Evolutionary conservation across 2,113 vertebrate genomes (phyloP), one percentile per base, ranked within the genome.

Genomic region (Thinocorus orbignyianus): DNA sequence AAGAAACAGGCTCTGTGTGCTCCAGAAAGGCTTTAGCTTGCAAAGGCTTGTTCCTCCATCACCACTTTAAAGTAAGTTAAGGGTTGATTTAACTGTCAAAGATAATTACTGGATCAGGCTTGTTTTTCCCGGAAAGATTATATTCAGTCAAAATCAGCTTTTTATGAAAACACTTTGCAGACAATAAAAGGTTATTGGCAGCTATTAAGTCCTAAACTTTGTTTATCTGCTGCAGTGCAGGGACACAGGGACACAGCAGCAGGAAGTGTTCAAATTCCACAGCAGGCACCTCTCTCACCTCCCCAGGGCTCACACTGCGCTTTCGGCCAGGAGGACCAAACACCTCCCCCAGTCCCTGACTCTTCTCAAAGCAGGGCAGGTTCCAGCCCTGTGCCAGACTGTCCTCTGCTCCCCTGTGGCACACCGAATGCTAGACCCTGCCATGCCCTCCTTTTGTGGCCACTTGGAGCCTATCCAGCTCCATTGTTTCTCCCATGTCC

Each of bases 41-140:
- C 94, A 96, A 91, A 90, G 78, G 64, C 95, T 97, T 97, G 92
- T 91, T 95, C 76, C 69, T 90, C 58, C 57, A 65, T 91, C 46
- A 19, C 37, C 74, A 5, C 61, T 94, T 95, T 73, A 70, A 78
- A 78, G 65, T n/a, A 60, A 92, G 85, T 68, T 76, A 90, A 86
- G 31, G 69, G 42, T 51, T 86, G 93, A 94, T 94, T 80, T 80
- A 92, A 78, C 76, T 87, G 73, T 82, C 93, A 82, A 26, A 89
- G 72, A 6, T 84, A 93, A 89, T 96, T 81, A 76, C 70, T 39
- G 86, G 39, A 88, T 72, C 41, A 5, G 60, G 39, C 37, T 96
- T 81, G 52, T 48, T 92, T 91, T 94, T 90, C 82, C 85, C 24
- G 0, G 73, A 83, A 96, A 82, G 86, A 66, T 91, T 74, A 61